Evolutionary conservation across 2,113 vertebrate species (phyloP), one percentile per base, ranked within the genome.

Genomic region (Ammodytes dubius): DNA sequence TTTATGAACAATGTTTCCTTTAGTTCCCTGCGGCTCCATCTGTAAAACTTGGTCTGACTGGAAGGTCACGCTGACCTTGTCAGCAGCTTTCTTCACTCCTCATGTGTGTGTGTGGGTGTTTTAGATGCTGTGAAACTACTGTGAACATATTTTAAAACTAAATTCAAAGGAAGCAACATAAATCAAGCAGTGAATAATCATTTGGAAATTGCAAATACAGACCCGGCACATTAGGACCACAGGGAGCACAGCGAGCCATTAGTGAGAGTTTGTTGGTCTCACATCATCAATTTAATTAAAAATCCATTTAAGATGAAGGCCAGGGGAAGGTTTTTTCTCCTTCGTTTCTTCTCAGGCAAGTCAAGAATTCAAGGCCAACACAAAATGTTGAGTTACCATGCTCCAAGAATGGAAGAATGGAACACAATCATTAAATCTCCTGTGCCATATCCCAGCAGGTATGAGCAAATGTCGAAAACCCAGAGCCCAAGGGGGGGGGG

Each of bases 231-330:
- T 88, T 81, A 84, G 77, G 86, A 89, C 92, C 90, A 89, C 87
- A 79, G 91, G 91, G 92, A 93, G 88, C 87, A 81, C 71, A 73
- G 83, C 76, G 85, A 85, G 80, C 85, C 79, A 91, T 90, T 91
- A 88, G 83, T 82, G 85, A 83, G 77, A 87, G 84, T 91, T 87
- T 90, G 83, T 89, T 91, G 91, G 91, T 89, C 87, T 92, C 92
- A 93, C 91, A 91, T 89, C 88, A 91, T 94, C 91, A 93, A 92
- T 92, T 93, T 84, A 91, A 93, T 93, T 93, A 90, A 93, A 92
- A 94, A 89, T 84, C 83, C 80, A 87, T 91, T 92, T 88, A 90
- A 85, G 81, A 88, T 82, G 75, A 74, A 84, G 74, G 83, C 92
- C 81, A 63, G 72, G 78, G 90, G 90, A 88, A 70, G 69, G 12